Conservation (phyloP, 2,797 vertebrate species). For the Urosaurus nigricauda region DNA sequence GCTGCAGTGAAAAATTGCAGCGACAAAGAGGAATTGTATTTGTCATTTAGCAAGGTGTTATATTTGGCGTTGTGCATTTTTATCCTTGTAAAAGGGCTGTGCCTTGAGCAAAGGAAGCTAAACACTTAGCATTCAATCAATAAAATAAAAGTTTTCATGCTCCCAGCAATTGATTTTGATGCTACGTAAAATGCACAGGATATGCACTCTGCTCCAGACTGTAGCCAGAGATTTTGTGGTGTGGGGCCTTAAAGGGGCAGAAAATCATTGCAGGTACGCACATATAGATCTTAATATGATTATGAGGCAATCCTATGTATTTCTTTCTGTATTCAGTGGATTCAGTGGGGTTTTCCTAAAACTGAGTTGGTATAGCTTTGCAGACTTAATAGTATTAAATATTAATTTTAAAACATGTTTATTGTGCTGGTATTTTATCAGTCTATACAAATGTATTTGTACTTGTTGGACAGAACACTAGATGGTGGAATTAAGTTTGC, state of each 20-base stretch:
- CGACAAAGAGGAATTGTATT: slow-evolving; percentile 8
- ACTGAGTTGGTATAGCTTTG: background rate
- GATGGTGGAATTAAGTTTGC: too few species aligned
- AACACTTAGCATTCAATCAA: background rate
- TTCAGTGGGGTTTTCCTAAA: background rate
- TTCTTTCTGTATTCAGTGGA: too few species aligned
- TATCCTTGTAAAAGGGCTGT: background rate
- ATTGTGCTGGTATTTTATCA: background rate
- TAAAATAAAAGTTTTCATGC: slow-evolving; percentile 18
- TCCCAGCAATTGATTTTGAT: slow-evolving; percentile 7
- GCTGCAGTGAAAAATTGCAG: background rate
- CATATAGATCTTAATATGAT: background rate
- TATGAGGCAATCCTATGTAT: background rate
- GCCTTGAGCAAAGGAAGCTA: background rate
- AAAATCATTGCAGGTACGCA: background rate
- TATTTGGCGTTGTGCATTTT: slow-evolving; percentile 10
- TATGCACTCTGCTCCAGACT: background rate
- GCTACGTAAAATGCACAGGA: background rate
- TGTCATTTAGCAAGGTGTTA: slow-evolving; percentile 7
- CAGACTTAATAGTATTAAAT: background rate
- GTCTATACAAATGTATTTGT: background rate
- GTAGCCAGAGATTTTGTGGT: background rate
- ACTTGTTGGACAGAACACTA: background rate
- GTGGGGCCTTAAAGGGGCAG: background rate
- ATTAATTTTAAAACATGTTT: background rate